Evolutionary conservation across 2,888 invertebrate genomes (phyloP).

Genomic region (Apotomis turbidana): DNA sequence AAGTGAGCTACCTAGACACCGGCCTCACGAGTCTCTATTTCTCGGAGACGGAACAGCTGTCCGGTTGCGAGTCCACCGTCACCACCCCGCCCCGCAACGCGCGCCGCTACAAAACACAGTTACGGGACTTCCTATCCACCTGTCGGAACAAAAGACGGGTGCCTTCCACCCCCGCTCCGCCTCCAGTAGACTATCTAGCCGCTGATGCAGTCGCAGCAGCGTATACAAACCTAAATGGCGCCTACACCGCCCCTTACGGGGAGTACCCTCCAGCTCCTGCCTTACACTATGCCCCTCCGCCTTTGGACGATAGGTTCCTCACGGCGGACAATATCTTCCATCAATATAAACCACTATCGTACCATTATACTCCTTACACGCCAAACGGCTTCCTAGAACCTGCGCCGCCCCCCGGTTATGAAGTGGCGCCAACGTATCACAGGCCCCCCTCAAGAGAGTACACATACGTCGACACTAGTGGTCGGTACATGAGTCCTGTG

Average conservation of each 20-base stretch:
- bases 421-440: conserved; percentile 86
- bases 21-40: conserved; percentile 96
- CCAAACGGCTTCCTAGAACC: conserved; percentile 94
- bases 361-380: conserved; percentile 89
- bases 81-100: conserved; percentile 91
- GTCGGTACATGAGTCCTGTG: conserved; percentile 85
- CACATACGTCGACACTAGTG: conserved; percentile 82
- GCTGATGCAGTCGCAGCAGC: conserved; percentile 89
- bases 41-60: conserved; percentile 92
- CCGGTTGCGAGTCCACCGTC: conserved; percentile 85
- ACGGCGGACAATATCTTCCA: conserved; percentile 94
- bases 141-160: conserved; percentile 92
- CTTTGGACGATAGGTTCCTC: conserved; percentile 87
- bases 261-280: conserved; percentile 87
- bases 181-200: conserved; percentile 88
- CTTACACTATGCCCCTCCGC: conserved; percentile 87
- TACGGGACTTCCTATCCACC: conserved; percentile 96
- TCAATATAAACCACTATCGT: conserved; percentile 94
- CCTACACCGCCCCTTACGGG: conserved; percentile 92
- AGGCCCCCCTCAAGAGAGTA: conserved; percentile 84
- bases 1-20: conserved; percentile 98
- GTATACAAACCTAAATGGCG: conserved; percentile 91
- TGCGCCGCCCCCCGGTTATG: conserved; percentile 85
- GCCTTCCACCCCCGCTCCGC: conserved; percentile 83
- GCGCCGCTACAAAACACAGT: conserved; percentile 96